phyloP scores from a whole-genome alignment of 2,113 vertebrate genomes.

The Condylura cristata region DNA sequence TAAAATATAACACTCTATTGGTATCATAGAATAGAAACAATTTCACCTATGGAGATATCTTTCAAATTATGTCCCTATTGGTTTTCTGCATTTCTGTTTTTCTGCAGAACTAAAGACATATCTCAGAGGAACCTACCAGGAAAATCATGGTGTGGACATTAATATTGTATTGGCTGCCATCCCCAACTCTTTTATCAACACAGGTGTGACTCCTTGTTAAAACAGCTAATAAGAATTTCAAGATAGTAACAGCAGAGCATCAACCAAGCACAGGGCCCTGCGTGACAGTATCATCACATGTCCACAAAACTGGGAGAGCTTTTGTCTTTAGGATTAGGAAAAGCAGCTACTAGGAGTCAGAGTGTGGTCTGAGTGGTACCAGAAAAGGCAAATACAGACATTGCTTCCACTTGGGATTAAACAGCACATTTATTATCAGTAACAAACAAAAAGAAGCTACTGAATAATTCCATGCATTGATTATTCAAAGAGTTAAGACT shows the following conservation, averaged over 20 bases:
- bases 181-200: background rate
- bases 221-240: background rate
- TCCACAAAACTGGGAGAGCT: background rate
- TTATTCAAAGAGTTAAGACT: constrained; percentile 30
- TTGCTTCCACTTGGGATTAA: background rate
- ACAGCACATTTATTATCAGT: background rate
- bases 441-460: background rate
- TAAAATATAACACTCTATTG: background rate
- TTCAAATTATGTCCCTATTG: background rate
- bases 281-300: background rate
- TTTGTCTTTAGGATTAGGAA: background rate
- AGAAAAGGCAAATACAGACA: background rate
- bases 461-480: background rate
- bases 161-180: background rate
- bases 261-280: background rate
- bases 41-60: background rate
- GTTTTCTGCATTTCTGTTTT: constrained; percentile 12
- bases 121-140: background rate
- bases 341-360: background rate
- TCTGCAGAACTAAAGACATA: background rate
- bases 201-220: background rate
- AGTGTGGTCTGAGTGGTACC: background rate
- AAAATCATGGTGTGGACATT: background rate
- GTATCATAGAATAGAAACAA: background rate
- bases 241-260: background rate